Conservation (phyloP, 1,140 invertebrate genomes). For the Anagrus nilaparvatae region DNA sequence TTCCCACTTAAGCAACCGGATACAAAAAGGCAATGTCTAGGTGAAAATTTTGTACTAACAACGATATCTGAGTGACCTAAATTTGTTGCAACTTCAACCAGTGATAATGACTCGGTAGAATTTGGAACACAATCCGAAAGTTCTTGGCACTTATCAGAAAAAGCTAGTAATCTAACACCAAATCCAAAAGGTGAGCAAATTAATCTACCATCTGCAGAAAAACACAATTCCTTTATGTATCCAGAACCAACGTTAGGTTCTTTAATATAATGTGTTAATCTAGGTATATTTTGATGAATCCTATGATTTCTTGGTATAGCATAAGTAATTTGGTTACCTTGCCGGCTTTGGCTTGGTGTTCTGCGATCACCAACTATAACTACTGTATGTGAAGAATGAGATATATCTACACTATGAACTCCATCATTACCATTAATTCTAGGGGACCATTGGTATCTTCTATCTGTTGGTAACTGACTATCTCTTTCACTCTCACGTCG, state of each 20-base stretch:
- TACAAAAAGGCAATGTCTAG: slow-evolving; percentile 71
- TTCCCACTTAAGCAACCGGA: slow-evolving; percentile 80
- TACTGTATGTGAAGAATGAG: slow-evolving; percentile 30
- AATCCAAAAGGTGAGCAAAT: slow-evolving; percentile 83
- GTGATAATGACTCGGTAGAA: slow-evolving; percentile 38
- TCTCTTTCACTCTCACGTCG: slow-evolving; percentile 41
- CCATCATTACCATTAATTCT: slow-evolving; percentile 22
- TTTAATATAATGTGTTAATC: slow-evolving; percentile 74
- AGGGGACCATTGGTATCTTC: slow-evolving; percentile 9
- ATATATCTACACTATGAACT: slow-evolving; percentile 26
- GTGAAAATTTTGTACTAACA: slow-evolving; percentile 86
- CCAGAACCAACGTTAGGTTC: slow-evolving; percentile 82
- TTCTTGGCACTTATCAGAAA: slow-evolving; percentile 68
- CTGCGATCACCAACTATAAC: slow-evolving; percentile 36
- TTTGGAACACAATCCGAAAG: slow-evolving; percentile 56
- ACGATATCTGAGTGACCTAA: slow-evolving; percentile 73
- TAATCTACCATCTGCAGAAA: slow-evolving; percentile 76
- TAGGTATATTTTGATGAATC: slow-evolving; percentile 62
- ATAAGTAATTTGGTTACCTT: slow-evolving; percentile 30
- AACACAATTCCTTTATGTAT: slow-evolving; percentile 81
- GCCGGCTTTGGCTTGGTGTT: slow-evolving; percentile 26
- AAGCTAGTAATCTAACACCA: slow-evolving; percentile 72
- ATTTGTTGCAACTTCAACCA: slow-evolving; percentile 57
- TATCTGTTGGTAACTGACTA: slow-evolving; percentile 7
- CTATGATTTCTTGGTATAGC: slow-evolving; percentile 39